Percentiles rank a stretch among this genome's conserved stretches.
Conservation (phyloP, 2,113 vertebrate genomes). For the Neoarius graeffei region DNA sequence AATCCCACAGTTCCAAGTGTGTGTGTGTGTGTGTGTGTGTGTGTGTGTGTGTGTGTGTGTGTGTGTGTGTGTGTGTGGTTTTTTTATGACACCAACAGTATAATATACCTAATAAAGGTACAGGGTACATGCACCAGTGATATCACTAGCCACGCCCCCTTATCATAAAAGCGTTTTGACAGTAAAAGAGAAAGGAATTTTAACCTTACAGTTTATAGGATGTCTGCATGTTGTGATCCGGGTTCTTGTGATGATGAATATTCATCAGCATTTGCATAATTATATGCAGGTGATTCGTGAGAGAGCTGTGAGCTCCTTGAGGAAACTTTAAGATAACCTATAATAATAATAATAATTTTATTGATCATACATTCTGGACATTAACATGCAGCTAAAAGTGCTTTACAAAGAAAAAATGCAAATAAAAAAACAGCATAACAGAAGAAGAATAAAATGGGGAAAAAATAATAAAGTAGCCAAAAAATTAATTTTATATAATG, state of each 20-base stretch:
- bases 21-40: too few relatives aligned
- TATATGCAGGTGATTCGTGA: conserved; percentile 18
- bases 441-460: background rate
- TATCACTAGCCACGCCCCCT: background rate
- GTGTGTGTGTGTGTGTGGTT: too few relatives aligned
- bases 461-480: background rate
- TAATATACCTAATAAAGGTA: background rate
- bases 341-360: background rate
- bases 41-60: too few relatives aligned
- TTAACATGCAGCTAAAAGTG: background rate
- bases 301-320: background rate
- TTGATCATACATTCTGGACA: too few relatives aligned
- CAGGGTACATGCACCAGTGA: background rate
- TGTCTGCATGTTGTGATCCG: conserved; percentile 23
- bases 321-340: conserved; percentile 37
- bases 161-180: background rate
- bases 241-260: conserved; percentile 30
- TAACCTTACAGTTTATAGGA: conserved; percentile 12
- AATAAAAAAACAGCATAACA: background rate
- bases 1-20: background rate
- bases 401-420: background rate
- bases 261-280: conserved; percentile 33
- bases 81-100: background rate
- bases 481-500: background rate
- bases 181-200: background rate